phyloP scores from a whole-genome alignment of 2,888 invertebrate species.

The Tupiocoris notatus region DNA sequence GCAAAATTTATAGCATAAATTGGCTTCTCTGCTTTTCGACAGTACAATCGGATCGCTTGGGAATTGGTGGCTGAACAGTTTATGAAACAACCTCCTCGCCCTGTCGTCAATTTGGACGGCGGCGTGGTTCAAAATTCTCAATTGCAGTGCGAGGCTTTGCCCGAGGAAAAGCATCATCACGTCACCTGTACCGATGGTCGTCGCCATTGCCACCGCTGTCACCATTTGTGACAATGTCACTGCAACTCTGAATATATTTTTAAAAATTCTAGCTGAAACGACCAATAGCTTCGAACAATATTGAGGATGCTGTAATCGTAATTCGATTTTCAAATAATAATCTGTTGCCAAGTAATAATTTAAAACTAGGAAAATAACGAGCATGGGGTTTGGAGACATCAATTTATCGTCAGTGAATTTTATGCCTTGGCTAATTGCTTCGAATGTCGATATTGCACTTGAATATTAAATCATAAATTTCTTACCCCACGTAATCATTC shows the following conservation, averaged over 20 bases:
- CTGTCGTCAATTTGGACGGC: not conserved
- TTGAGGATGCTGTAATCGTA: too few species aligned
- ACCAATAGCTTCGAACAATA: too few species aligned
- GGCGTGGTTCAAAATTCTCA: slow-evolving; percentile 3
- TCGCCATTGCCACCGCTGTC: not conserved
- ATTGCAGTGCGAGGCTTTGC: slow-evolving; percentile 15
- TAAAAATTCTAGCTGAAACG: too few species aligned
- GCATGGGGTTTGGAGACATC: too few species aligned
- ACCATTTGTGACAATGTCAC: slow-evolving; percentile 5
- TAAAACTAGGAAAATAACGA: too few species aligned
- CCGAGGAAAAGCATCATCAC: slow-evolving; percentile 21
- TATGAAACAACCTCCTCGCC: not conserved
- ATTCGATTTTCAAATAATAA: too few species aligned
- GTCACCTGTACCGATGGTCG: slow-evolving; percentile 1
- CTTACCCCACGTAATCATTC: not conserved
- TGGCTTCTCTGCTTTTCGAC: not conserved
- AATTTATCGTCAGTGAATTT: too few species aligned
- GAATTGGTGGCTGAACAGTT: not conserved
- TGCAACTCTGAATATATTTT: slow-evolving; percentile 1
- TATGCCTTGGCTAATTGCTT: too few species aligned
- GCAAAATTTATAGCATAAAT: slow-evolving; percentile 1
- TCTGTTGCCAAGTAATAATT: too few species aligned
- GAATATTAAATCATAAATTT: too few species aligned
- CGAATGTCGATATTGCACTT: too few species aligned
- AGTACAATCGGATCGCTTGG: not conserved